These are phyloP conservation scores for Polypedilum vanderplanki DNA, from an alignment of 1,140 invertebrate genomes.

Conservation along the genomic window DNA sequence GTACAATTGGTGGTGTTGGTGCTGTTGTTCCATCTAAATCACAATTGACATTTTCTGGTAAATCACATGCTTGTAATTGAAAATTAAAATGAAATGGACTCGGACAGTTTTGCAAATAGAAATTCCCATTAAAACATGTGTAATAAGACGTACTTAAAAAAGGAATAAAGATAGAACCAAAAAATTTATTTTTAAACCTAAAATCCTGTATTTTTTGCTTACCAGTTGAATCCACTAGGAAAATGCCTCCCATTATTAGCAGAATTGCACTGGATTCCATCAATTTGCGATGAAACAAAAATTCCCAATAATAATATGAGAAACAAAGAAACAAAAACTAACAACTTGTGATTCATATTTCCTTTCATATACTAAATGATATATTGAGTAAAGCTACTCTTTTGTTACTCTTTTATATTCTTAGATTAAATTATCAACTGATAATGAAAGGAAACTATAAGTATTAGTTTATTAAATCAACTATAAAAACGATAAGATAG, in stretches of 20 bases:
- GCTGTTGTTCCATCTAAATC: background rate
- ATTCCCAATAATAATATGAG: background rate
- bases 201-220: too few relatives aligned
- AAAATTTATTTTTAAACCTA: too few relatives aligned
- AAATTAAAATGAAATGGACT: background rate
- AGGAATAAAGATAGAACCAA: background rate
- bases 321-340: background rate
- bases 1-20: background rate
- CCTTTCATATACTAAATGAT: too few relatives aligned
- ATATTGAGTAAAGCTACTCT: too few relatives aligned
- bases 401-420: too few relatives aligned
- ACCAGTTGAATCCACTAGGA: background rate
- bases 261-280: background rate
- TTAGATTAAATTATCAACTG: too few relatives aligned
- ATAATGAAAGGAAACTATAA: too few relatives aligned
- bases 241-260: background rate
- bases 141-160: background rate
- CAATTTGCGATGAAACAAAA: background rate
- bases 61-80: background rate
- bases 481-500: background rate
- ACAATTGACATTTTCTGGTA: background rate
- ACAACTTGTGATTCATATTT: background rate
- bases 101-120: background rate
- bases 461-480: background rate
- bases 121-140: background rate